Evolutionary conservation across 2,888 invertebrate genomes (phyloP), one percentile per base, ranked within the genome.

Genomic region (Chydorus sphaericus): DNA sequence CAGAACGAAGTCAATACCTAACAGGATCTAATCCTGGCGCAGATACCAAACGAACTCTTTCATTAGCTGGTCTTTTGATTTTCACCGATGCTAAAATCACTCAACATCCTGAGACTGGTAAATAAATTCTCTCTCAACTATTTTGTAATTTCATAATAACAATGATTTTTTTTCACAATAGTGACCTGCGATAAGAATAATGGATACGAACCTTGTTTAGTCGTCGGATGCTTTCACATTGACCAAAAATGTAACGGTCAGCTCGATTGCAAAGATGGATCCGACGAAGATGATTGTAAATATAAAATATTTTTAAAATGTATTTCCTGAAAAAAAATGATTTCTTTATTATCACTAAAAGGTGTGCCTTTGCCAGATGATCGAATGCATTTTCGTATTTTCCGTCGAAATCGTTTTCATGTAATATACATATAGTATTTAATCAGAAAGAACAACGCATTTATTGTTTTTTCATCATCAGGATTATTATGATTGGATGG

Each of bases 1-100:
- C 68, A 4, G 66, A 67, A 49, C 61, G 65, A 48, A 65, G 65
- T 29, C 59, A 63, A 2, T 69, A 69, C 57, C 69, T 69, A 56
- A 68, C 72, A 5, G 68, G 74, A 0, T 66, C 70, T 26, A 71
- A 72, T 52, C 72, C 72, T 60, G 76, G 74, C 8, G 64, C 72
- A 26, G 76, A 76, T 62, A 67, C 75, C 11, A 70, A 73, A 60
- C 68, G 71, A n/a, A 76, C 74, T 5, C 73, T 77, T 59, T 65
- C 66, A 66, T 70, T 67, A 60, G 56, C 62, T 52, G 73, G 73
- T 3, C 63, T 77, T 28, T 59, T 74, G 14, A 68, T 75, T 2
- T 68, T 76, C 60, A 72, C 75, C 5, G 74, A 75, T 66, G 73
- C 73, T 6, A 68, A 68, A 37, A 61, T 65, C 1, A 58, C 60